These are phyloP conservation scores for Ptyas mucosa DNA, from an alignment of 2,113 vertebrate species.

Conservation along the genomic window DNA sequence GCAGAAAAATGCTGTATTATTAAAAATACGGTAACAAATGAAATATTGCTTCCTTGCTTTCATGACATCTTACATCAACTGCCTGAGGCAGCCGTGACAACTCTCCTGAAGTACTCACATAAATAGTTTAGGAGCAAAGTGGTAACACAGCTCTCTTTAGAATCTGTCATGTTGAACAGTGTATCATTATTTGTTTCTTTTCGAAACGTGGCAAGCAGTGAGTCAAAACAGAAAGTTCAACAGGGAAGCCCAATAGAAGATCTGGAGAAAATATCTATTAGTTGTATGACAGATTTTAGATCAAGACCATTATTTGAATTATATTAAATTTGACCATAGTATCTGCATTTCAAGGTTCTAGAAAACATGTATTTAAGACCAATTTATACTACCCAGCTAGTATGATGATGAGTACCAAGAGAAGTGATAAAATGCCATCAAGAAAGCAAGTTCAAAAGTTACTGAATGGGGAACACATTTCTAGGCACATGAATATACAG, in stretches of 20 bases:
- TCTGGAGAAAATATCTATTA: neutral
- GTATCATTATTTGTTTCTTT: accelerated
- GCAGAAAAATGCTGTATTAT: neutral
- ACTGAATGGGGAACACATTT: neutral
- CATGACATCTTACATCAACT: neutral
- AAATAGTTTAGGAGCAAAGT: neutral
- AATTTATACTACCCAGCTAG: neutral
- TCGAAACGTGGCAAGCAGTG: neutral
- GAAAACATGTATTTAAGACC: neutral
- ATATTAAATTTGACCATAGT: neutral
- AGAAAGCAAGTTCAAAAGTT: neutral
- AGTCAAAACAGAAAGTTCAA: neutral
- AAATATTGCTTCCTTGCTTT: neutral
- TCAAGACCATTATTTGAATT: accelerated
- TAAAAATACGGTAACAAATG: neutral
- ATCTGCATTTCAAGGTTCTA: neutral
- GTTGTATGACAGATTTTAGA: accelerated
- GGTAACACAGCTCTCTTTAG: neutral
- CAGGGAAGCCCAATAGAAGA: accelerated
- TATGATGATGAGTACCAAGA: neutral
- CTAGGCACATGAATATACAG: neutral
- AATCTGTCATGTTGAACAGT: slow-evolving; percentile 22
- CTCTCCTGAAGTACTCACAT: slow-evolving; percentile 17
- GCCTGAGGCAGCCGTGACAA: neutral
- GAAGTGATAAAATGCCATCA: neutral